Evolutionary conservation across 2,113 vertebrate species (phyloP), one percentile per base, ranked within the genome.

Genomic region (Burhinus bistriatus): DNA sequence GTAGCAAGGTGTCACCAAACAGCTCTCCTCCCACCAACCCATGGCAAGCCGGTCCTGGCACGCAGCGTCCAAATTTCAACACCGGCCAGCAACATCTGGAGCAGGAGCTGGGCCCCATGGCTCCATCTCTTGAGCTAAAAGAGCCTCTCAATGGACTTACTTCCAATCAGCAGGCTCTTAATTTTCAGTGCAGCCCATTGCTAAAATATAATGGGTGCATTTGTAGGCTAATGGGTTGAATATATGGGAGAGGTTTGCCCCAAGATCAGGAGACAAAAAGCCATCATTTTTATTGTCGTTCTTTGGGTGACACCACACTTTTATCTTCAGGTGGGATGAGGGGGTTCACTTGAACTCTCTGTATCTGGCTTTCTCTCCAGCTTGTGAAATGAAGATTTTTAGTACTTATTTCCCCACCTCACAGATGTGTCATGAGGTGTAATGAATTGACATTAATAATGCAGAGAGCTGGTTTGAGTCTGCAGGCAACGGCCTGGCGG

Each of bases 1-100:
- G 66, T 87, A 95, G 82, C 93, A 87, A 84, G 57, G 47, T 89
- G 38, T 91, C 77, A 82, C 27, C 75, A 90, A 84, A 83, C 23
- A 90, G 40, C 29, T 88, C 49, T 78, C 38, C 29, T 16, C 32
- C 22, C 7, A 5, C 62, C 57, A 80, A 40, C 36, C 47, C 64
- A 64, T 1, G 0, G 34, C 62, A 59, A 93, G 32, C 27, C 7
- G 3, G 49, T 75, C n/a, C 38, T 85, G 78, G 57, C 52, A 71
- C 5, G 3, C 16, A 34, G 42, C 51, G 11, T 45, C 49, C 55
- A 83, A 57, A 44, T 65, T 87, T 68, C 44, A 91, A 69, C 80
- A 90, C 13, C 5, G 23, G 23, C 34, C 87, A 47, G 27, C 65
- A 84, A 36, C 15, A 25, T 6, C 75, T 76, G 65, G 32, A 85